Conservation (phyloP, 2,113 vertebrate species). For the Nibea coibor region DNA sequence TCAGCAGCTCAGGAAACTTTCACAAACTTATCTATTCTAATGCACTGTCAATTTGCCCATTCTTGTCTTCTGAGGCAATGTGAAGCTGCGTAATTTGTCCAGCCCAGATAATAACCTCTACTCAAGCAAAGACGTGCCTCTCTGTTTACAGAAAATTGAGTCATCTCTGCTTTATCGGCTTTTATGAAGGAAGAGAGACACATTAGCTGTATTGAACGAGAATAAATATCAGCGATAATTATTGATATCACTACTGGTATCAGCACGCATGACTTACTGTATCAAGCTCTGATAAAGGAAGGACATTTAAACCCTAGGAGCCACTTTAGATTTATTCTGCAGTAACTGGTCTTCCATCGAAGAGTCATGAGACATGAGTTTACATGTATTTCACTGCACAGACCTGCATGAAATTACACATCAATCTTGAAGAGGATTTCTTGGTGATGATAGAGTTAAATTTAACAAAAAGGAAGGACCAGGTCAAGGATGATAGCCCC, state of each 20-base stretch:
- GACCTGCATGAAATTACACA: too few relatives aligned
- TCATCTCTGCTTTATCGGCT: slow-evolving; percentile 14
- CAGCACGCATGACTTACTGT: background rate
- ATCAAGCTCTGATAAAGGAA: background rate
- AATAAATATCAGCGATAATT: background rate
- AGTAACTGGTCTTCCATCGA: background rate
- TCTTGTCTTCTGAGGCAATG: background rate
- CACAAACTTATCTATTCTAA: background rate
- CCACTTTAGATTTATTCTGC: background rate
- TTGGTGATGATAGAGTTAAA: slow-evolving; percentile 1
- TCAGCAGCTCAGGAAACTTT: background rate
- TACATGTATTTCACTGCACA: background rate
- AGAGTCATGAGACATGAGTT: background rate
- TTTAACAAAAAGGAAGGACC: background rate
- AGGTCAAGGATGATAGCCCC: background rate
- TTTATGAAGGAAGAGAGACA: slow-evolving; percentile 27
- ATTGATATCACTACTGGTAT: background rate
- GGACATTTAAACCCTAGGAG: background rate
- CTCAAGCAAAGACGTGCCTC: slow-evolving; percentile 11
- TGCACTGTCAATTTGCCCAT: background rate
- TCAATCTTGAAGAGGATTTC: background rate
- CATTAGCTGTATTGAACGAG: slow-evolving; percentile 24
- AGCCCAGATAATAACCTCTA: slow-evolving; percentile 34
- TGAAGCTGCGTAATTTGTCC: slow-evolving; percentile 19
- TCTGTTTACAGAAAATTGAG: slow-evolving; percentile 24